phyloP scores from a whole-genome alignment of 2,113 vertebrate species.

The Nothobranchius furzeri region DNA sequence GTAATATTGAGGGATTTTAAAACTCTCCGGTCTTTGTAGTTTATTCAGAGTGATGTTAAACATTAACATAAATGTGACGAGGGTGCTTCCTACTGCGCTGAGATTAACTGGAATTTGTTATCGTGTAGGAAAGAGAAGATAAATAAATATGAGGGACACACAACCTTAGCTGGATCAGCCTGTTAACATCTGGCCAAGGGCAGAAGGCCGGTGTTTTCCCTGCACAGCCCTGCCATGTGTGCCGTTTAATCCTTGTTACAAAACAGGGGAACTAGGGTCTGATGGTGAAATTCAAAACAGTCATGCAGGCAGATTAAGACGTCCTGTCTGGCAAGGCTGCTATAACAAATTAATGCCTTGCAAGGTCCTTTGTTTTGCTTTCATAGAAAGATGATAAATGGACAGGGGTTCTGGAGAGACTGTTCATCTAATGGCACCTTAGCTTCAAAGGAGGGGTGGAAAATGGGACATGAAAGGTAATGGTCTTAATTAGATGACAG shows the following conservation, averaged over 20 bases:
- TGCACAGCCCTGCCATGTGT: conserved; percentile 22
- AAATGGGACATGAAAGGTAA: conserved; percentile 37
- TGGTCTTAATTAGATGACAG: conserved; percentile 28
- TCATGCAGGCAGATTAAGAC: conserved; percentile 35
- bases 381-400: conserved; percentile 58
- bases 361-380: conserved; percentile 47
- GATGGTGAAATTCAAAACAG: conserved; percentile 24
- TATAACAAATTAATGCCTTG: conserved; percentile 41
- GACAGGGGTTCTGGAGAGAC: conserved; percentile 53
- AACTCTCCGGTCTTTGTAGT: not conserved
- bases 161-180: conserved; percentile 1
- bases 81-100: not conserved
- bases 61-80: conserved; percentile 19
- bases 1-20: not conserved
- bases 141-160: not conserved
- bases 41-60: conserved; percentile 12
- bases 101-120: not conserved
- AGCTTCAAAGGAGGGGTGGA: conserved; percentile 58
- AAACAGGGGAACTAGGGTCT: conserved; percentile 41
- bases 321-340: conserved; percentile 15
- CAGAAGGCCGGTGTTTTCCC: conserved; percentile 15
- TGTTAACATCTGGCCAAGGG: conserved; percentile 40
- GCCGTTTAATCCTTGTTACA: conserved; percentile 47
- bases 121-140: not conserved
- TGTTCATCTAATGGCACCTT: conserved; percentile 56